Evolutionary conservation across 1,140 invertebrate genomes (phyloP).

Genomic region (Zaprionus tsacasi): DNA sequence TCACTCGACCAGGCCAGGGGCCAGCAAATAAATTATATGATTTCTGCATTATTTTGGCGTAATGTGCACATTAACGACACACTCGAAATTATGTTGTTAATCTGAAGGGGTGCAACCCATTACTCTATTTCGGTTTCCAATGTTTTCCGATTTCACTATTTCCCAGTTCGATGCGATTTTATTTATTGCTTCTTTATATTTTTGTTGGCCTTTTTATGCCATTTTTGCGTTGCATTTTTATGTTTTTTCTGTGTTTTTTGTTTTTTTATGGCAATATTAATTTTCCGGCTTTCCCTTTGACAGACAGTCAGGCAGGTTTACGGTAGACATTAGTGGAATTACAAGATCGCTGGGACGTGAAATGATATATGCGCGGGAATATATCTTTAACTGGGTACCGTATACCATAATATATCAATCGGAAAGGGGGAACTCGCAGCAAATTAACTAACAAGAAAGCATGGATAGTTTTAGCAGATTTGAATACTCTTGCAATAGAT

Average conservation of each 20-base stretch:
- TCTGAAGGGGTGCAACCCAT: constrained; percentile 39
- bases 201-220: constrained; percentile 71
- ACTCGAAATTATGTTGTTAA: constrained; percentile 79
- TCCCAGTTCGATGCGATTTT: constrained; percentile 31
- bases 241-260: constrained; percentile 48
- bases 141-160: background rate
- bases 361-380: constrained; percentile 59
- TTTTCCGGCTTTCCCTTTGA: constrained; percentile 55
- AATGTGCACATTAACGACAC: constrained; percentile 80
- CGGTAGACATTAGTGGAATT: constrained; percentile 69
- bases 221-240: constrained; percentile 78
- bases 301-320: constrained; percentile 75
- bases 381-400: background rate
- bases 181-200: constrained; percentile 64
- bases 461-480: background rate
- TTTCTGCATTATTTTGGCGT: constrained; percentile 80
- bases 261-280: constrained; percentile 61
- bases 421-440: background rate
- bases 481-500: background rate
- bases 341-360: constrained; percentile 58
- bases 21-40: constrained; percentile 72
- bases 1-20: background rate
- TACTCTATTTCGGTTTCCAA: background rate
- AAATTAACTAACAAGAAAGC: background rate
- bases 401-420: background rate